Evolutionary conservation across 2,113 vertebrate genomes (phyloP).

Genomic region (Climacteris rufus): DNA sequence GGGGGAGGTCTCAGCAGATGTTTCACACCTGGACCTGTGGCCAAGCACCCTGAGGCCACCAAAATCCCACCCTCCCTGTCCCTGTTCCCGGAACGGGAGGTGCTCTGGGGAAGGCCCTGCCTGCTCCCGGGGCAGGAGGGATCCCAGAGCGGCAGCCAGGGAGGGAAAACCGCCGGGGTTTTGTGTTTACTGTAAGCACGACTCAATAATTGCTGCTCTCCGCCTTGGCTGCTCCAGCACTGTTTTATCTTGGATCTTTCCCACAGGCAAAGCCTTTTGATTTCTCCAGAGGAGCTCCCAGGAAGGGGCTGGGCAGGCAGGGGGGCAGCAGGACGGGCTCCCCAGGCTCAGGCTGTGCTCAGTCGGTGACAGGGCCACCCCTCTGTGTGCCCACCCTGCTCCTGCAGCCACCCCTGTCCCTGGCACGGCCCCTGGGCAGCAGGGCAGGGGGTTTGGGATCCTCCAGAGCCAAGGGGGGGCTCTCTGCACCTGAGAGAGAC

Average conservation of each 20-base stretch:
- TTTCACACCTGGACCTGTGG: fast-evolving
- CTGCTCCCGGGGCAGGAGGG: neutral
- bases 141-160: neutral
- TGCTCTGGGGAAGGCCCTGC: neutral
- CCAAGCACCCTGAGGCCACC: neutral
- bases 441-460: no score
- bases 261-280: constrained; percentile 52
- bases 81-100: neutral
- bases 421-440: neutral
- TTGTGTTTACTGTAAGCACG: constrained; percentile 51
- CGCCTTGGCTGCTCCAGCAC: neutral
- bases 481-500: no score
- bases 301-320: neutral
- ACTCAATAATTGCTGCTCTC: constrained; percentile 27
- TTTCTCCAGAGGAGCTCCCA: constrained; percentile 44
- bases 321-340: neutral
- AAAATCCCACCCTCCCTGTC: neutral
- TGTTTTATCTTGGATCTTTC: constrained; percentile 43
- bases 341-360: neutral
- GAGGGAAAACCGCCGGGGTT: neutral
- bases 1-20: neutral
- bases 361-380: neutral
- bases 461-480: neutral
- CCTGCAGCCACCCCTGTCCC: neutral
- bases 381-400: neutral